Percentiles rank a stretch among this genome's conserved stretches.
These are phyloP conservation scores for Agonum fuliginosum DNA, from an alignment of 2,888 invertebrate genomes.

Conservation along the genomic window DNA sequence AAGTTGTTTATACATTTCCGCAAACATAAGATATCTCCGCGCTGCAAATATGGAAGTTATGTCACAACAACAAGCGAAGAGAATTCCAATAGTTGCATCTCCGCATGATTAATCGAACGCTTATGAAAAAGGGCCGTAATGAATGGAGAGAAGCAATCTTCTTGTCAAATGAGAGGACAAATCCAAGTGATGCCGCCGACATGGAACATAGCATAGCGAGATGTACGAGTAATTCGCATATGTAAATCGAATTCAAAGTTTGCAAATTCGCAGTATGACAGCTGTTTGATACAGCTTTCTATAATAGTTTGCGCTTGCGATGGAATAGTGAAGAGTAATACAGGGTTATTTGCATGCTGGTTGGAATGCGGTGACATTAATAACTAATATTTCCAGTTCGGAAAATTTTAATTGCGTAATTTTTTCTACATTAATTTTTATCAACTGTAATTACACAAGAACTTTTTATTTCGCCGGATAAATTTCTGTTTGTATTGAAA, in stretches of 20 bases:
- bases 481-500: too few relatives aligned
- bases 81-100: conserved; percentile 16
- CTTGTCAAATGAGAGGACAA: conserved; percentile 1
- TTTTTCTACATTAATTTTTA: too few relatives aligned
- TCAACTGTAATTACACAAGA: too few relatives aligned
- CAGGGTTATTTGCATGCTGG: not conserved
- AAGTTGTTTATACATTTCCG: conserved; percentile 19
- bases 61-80: conserved; percentile 16
- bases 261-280: conserved; percentile 34
- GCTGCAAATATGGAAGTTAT: conserved; percentile 34
- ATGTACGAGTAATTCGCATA: conserved; percentile 14
- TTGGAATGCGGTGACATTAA: conserved; percentile 16
- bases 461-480: too few relatives aligned
- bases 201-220: not conserved
- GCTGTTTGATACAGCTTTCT: conserved; percentile 38
- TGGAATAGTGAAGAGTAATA: not conserved
- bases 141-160: conserved; percentile 14
- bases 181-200: conserved; percentile 10
- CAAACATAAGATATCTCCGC: conserved; percentile 12
- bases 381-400: not conserved
- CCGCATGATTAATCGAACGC: conserved; percentile 7
- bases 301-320: conserved; percentile 9
- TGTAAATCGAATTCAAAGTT: conserved; percentile 28
- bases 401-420: too few relatives aligned
- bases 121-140: conserved; percentile 7